phyloP scores from a whole-genome alignment of 2,888 invertebrate genomes.

The Tetheella fluctuosa region DNA sequence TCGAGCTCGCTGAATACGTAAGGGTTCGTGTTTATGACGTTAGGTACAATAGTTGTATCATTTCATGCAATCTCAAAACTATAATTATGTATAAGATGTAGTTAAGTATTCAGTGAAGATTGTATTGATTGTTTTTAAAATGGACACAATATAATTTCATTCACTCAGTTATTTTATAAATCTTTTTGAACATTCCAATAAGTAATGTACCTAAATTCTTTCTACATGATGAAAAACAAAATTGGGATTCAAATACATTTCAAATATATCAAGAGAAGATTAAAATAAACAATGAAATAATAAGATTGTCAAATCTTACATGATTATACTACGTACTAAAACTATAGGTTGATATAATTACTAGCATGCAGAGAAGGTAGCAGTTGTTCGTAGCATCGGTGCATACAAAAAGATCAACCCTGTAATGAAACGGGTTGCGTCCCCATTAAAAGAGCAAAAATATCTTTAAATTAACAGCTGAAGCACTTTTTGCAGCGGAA shows the following conservation, averaged over 20 bases:
- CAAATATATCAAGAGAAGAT: too few species aligned
- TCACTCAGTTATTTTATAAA: neutral
- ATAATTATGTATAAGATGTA: neutral
- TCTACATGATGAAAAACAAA: too few species aligned
- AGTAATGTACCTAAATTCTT: neutral
- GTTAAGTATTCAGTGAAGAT: too few species aligned
- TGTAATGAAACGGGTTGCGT: constrained; percentile 43
- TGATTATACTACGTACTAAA: neutral
- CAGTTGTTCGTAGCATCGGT: constrained; percentile 8
- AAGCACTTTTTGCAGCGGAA: constrained; percentile 43
- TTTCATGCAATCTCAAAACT: neutral
- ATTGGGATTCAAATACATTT: too few species aligned
- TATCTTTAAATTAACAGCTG: constrained; percentile 59
- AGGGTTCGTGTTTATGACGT: constrained; percentile 20
- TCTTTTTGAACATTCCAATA: neutral
- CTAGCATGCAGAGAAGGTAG: neutral
- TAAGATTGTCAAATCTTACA: too few species aligned
- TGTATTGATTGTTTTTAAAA: too few species aligned
- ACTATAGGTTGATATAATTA: neutral
- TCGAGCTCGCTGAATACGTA: constrained; percentile 11
- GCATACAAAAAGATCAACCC: constrained; percentile 27
- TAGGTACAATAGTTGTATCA: neutral
- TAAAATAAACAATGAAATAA: too few species aligned
- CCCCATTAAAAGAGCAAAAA: constrained; percentile 37
- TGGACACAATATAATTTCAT: too few species aligned